Conservation (phyloP, 2,888 invertebrate genomes). For the Smittia aterrima region DNA sequence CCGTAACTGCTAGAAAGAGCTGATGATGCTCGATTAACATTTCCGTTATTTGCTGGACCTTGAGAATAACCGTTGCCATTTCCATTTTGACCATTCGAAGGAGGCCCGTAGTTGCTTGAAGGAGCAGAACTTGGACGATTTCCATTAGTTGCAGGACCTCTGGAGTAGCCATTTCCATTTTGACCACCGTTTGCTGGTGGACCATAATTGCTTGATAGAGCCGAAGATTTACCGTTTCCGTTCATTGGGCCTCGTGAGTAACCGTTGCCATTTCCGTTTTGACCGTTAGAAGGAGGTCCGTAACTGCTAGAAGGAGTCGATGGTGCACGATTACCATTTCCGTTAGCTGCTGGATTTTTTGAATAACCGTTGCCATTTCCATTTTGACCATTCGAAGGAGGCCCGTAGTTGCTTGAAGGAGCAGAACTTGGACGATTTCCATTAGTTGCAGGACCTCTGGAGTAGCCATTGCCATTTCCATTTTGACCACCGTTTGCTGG, state of each 20-base stretch:
- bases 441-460: neutral
- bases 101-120: conserved; percentile 17
- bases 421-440: neutral
- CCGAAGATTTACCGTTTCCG: neutral
- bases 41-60: neutral
- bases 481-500: neutral
- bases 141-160: conserved; percentile 1
- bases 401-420: conserved; percentile 17
- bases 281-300: conserved; percentile 2
- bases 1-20: conserved; percentile 11
- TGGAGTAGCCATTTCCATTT: conserved; percentile 16
- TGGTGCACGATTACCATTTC: neutral
- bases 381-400: neutral
- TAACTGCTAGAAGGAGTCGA: neutral
- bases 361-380: conserved; percentile 10
- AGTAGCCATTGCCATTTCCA: neutral
- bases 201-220: conserved; percentile 25
- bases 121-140: neutral
- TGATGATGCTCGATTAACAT: neutral
- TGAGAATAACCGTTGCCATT: conserved; percentile 3
- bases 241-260: neutral
- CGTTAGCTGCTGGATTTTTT: neutral
- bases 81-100: neutral
- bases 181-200: neutral
- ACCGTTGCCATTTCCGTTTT: conserved; percentile 5